Evolutionary conservation across 2,113 vertebrate species (phyloP).

Genomic region (Laticauda colubrina): DNA sequence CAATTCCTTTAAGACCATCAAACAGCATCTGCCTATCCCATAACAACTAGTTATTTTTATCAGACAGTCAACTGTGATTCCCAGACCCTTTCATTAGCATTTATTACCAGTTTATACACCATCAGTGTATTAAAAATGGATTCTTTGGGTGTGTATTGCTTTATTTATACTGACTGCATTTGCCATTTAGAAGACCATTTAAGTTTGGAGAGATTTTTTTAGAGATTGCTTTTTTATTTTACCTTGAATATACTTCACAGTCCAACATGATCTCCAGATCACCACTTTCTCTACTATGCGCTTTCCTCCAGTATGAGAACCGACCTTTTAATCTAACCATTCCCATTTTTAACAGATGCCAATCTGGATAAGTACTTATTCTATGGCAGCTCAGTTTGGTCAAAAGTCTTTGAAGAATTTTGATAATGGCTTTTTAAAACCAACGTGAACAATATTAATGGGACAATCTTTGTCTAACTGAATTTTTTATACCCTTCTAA

Average conservation of each 20-base stretch:
- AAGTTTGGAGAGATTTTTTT: not conserved
- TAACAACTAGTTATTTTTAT: not conserved
- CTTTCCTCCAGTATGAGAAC: not conserved
- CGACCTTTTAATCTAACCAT: not conserved
- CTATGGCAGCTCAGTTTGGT: not conserved
- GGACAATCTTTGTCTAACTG: not conserved
- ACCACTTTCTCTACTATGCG: not conserved
- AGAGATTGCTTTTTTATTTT: not conserved
- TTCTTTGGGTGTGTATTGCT: not conserved
- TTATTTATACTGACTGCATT: not conserved
- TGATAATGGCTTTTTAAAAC: not conserved
- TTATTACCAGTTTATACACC: not conserved
- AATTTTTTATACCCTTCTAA: not conserved
- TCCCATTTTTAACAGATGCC: not conserved
- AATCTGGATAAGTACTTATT: not conserved
- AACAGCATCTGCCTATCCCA: not conserved
- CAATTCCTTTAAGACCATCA: not conserved
- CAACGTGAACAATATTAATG: not conserved
- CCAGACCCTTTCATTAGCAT: not conserved
- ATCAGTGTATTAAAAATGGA: not conserved
- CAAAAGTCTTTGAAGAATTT: not conserved
- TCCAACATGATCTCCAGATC: not conserved
- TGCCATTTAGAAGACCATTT: not conserved
- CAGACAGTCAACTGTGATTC: not conserved
- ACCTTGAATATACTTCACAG: not conserved